These are phyloP conservation scores for Eudemis profundana DNA, from an alignment of 2,888 invertebrate species.

Conservation along the genomic window DNA sequence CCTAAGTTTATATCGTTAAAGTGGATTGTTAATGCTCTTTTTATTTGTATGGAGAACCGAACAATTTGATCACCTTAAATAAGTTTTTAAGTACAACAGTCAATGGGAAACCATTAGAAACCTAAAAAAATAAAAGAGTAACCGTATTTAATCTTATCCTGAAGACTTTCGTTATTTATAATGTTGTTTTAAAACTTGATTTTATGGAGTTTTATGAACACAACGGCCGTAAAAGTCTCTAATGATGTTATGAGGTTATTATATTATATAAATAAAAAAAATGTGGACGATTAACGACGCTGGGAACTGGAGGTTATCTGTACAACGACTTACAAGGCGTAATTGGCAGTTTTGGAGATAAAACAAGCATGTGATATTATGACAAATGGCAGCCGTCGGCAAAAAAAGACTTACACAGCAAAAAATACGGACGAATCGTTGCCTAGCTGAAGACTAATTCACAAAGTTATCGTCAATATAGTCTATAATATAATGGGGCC, in stretches of 20 bases:
- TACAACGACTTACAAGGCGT: slow-evolving; percentile 45
- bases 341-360: slow-evolving; percentile 49
- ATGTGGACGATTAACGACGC: slow-evolving; percentile 48
- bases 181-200: slow-evolving; percentile 61
- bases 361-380: slow-evolving; percentile 41
- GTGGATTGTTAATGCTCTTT: too few relatives aligned
- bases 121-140: slow-evolving; percentile 58
- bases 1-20: too few relatives aligned
- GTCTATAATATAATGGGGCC: too few relatives aligned
- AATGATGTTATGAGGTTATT: slow-evolving; percentile 65
- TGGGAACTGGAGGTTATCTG: slow-evolving; percentile 47
- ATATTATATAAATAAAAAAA: slow-evolving; percentile 64
- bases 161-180: slow-evolving; percentile 57
- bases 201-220: slow-evolving; percentile 62
- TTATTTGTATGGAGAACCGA: too few relatives aligned
- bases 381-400: slow-evolving; percentile 27
- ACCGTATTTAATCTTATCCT: slow-evolving; percentile 67
- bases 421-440: slow-evolving; percentile 6
- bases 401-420: slow-evolving; percentile 4
- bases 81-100: slow-evolving; percentile 63
- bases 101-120: slow-evolving; percentile 65
- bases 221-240: slow-evolving; percentile 59
- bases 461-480: too few relatives aligned
- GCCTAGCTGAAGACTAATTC: neutral
- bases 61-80: slow-evolving; percentile 63